Base-by-base conservation (phyloP, 2,113 vertebrate species). In the Carassius gibelio region DNA sequence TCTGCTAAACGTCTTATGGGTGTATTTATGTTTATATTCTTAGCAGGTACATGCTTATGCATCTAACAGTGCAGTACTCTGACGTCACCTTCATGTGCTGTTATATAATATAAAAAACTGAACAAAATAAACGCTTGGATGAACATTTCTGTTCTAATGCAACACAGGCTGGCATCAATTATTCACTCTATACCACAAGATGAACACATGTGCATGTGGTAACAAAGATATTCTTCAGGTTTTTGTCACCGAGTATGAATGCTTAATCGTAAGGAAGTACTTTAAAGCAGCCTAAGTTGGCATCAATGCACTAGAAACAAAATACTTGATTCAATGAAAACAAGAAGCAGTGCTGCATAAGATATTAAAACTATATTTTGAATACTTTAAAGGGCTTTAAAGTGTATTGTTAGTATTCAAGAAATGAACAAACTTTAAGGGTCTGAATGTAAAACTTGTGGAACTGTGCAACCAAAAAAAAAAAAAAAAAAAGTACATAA, bases 1-100 rank as follows among this genome's bases (percentile, higher is more conserved):
- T 86, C 34, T 81, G 86, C 85, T 50, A 84, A 88, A 69, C 80
- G 77, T 80, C 85, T 81, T 80, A 88, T 34, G 13, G 4, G 5
- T 42, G 15, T 38, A 42, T 42, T 42, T 71, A 48, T 48, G 42
- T 14, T 74, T 23, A 23, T 74, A 74, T 48, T 48, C 10, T 23
- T 23, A 26, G 71, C 71, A 74, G 71, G 71, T 74, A 8, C 71
- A 74, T 48, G 48, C 71, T 48, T 23, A 74, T 48, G 42, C 10
- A 23, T 45, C 38, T 48, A 8, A 48, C 10, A 74, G 38, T 9
- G 17, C 19, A 74, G 38, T 36, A 9, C 15, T 71, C 17, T 48
- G 71, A 74, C 11, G 5, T 48, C 71, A 8, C 2, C 71, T 72
- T n/a, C 21, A 74, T 74, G 38, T n/a, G 21, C 48, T 1, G 48